Evolutionary conservation across 2,888 invertebrate species (phyloP), one percentile per base, ranked within the genome.

Genomic region (Rhagonycha lutea): DNA sequence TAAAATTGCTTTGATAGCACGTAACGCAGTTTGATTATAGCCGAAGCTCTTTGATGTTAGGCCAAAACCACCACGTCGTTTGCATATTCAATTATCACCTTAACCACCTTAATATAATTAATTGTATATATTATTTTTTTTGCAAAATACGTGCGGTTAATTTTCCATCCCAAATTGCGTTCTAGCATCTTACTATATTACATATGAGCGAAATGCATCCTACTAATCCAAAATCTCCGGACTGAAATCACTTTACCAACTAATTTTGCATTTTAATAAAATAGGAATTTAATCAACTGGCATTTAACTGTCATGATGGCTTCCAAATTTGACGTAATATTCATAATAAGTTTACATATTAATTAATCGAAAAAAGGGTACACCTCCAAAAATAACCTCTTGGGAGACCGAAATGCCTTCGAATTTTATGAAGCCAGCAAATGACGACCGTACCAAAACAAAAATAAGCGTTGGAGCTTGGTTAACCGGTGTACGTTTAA

Each of bases 221-320:
- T n/a, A 12, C 63, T 65, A 65, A 23, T 24, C 26, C 63, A n/a
- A 65, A 65, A 65, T 65, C 24, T 65, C 63, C 63, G 63, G 63
- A 65, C 63, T 18, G 11, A 24, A 65, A 65, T 65, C 26, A 12
- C 63, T 24, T 65, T 26, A 23, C 62, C 7, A 62, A 65, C 63
- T 65, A 65, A 65, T 65, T 65, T 65, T 65, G 63, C 26, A 65
- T n/a, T 65, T 65, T 65, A 65, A 65, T 65, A 65, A 65, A 65
- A 65, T 65, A 65, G 24, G 23, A 65, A 65, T 65, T 47, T 65
- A 65, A 18, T n/a, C 12, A 65, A 26, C 26, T 26, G 23, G 12
- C 23, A 62, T 14, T 62, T 23, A 62, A 62, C 14, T 18, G 14
- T 62, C 18, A 23, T 62, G 23, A 62, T 7, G 62, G 14, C 62